phyloP scores from a whole-genome alignment of 2,888 invertebrate genomes.

The Hetaerina titia region DNA sequence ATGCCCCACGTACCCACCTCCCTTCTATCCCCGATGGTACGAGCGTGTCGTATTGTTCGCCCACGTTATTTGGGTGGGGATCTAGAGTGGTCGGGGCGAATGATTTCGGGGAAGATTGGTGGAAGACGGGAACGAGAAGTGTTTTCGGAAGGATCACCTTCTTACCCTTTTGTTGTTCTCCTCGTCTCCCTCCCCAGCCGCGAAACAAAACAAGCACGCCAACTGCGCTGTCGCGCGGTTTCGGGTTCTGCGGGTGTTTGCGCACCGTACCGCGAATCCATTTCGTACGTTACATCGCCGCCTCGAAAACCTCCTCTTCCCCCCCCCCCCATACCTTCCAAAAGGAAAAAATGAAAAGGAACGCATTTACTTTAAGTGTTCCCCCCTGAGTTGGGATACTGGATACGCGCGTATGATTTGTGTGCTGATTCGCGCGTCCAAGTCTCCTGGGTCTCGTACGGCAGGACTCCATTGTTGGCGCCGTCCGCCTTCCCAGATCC shows the following conservation, averaged over 20 bases:
- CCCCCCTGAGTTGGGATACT: background rate
- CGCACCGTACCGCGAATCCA: background rate
- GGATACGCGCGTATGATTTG: background rate
- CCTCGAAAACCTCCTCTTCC: background rate
- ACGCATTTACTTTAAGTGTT: background rate
- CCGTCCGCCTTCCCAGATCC: background rate
- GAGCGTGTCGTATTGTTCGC: background rate
- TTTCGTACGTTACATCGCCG: background rate
- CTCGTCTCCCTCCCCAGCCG: background rate
- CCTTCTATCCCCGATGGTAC: background rate
- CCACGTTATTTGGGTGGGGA: too few relatives aligned
- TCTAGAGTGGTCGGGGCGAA: background rate
- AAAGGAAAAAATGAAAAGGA: background rate
- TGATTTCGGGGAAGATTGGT: background rate
- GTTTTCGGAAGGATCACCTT: background rate
- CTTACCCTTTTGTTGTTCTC: background rate
- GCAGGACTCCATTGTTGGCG: background rate
- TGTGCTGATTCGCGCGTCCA: background rate
- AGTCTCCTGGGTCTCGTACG: background rate
- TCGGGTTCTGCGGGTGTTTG: background rate
- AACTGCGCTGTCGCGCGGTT: background rate
- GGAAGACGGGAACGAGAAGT: background rate
- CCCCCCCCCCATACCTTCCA: background rate
- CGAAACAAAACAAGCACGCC: background rate
- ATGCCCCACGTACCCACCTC: background rate